Evolutionary conservation across 2,113 vertebrate genomes (phyloP).

Genomic region (Apteryx owenii): DNA sequence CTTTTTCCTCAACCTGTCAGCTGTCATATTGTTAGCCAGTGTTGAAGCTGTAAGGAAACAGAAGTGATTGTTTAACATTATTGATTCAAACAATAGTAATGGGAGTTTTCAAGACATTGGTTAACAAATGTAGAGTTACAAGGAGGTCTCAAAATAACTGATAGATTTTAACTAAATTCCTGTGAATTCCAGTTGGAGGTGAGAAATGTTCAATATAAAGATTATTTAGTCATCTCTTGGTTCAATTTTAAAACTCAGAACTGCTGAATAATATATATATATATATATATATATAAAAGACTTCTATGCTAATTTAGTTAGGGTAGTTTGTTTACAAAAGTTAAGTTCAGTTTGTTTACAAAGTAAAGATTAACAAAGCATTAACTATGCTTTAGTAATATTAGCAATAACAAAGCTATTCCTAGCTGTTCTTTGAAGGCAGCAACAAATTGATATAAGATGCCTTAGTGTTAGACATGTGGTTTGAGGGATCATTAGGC

Average conservation of each 20-base stretch:
- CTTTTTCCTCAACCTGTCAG: neutral
- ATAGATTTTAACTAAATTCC: neutral
- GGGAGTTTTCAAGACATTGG: neutral
- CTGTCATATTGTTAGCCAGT: constrained; percentile 83
- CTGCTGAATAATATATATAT: neutral
- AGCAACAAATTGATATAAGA: neutral
- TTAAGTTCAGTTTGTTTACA: neutral
- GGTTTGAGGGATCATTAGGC: neutral
- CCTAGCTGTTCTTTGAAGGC: neutral
- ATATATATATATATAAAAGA: neutral
- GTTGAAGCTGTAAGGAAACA: constrained; percentile 71
- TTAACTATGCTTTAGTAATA: neutral
- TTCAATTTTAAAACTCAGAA: neutral
- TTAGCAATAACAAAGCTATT: neutral
- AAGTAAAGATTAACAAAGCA: neutral
- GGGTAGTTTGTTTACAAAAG: neutral
- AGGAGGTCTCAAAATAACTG: neutral
- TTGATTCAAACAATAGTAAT: neutral
- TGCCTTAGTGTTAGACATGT: neutral
- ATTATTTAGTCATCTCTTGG: neutral
- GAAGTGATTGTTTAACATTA: neutral
- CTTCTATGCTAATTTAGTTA: neutral
- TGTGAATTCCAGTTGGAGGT: neutral
- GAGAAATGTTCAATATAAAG: neutral
- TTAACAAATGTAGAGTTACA: neutral